phyloP scores from a whole-genome alignment of 2,888 invertebrate genomes.

The Catocala sponsa region DNA sequence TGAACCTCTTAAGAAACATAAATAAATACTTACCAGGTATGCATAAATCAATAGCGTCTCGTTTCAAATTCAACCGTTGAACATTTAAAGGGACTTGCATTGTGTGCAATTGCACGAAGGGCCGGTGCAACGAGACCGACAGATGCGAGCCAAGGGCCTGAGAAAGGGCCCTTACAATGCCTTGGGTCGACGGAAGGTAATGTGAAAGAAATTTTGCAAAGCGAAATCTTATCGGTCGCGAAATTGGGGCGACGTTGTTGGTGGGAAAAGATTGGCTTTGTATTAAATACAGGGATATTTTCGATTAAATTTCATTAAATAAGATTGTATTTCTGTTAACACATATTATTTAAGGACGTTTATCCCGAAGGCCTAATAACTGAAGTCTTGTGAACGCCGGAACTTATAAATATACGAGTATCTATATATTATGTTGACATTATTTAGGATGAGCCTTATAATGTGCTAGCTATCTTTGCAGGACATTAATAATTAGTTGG shows the following conservation, averaged over 20 bases:
- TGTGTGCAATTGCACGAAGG: constrained; percentile 53
- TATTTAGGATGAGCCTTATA: too few species aligned
- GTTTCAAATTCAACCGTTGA: constrained; percentile 64
- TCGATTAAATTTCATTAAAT: constrained; percentile 24
- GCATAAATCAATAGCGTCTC: constrained; percentile 41
- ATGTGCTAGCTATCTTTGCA: too few species aligned
- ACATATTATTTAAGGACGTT: background rate
- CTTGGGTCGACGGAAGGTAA: constrained; percentile 42
- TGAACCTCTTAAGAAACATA: constrained; percentile 2
- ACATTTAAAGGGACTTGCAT: constrained; percentile 58
- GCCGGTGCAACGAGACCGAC: constrained; percentile 74
- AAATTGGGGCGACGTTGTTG: constrained; percentile 42
- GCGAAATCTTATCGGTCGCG: constrained; percentile 47
- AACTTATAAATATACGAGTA: too few species aligned
- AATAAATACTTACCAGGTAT: constrained; percentile 22
- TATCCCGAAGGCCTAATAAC: background rate
- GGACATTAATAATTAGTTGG: too few species aligned
- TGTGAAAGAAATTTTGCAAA: constrained; percentile 52
- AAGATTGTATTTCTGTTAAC: constrained; percentile 13
- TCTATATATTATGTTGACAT: too few species aligned
- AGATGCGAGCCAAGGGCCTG: constrained; percentile 67
- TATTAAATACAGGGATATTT: constrained; percentile 2
- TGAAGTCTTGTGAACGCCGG: too few species aligned
- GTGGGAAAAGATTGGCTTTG: constrained; percentile 33
- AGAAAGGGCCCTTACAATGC: constrained; percentile 63